Base-by-base conservation (phyloP, 2,113 vertebrate genomes). In the Eidolon helvum region DNA sequence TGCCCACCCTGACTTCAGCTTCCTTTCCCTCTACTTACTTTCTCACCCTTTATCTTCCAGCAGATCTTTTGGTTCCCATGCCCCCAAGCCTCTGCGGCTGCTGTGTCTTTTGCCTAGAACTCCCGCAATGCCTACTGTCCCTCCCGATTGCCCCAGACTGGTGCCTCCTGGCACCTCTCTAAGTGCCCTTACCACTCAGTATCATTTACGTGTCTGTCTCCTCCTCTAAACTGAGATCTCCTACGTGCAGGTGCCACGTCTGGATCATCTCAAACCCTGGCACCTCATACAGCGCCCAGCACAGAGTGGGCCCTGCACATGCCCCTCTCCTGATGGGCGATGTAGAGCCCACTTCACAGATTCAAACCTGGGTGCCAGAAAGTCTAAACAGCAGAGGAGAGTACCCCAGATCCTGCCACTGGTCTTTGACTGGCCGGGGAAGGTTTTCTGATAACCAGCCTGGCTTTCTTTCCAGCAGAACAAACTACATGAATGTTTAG, bases 391-490 rank as follows among this genome's bases (percentile, higher is more conserved):
- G 53, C 78, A 59, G 53, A 26, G 7, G 9, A 21, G 16, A 59
- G 75, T 50, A 18, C 59, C n/a, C 28, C 45, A 33, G 11, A 50
- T 43, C 80, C 43, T 3, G 2, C 30, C 86, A 9, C 28, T 45
- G 0, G 7, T 43, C 79, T 84, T 38, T 48, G 28, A 21, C 22
- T 6, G 40, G 45, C 66, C 14, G 1, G 50, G 38, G 33, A 88
- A 83, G 26, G 12, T 63, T 86, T 61, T 94, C 28, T 33, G 61
- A n/a, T 69, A 45, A 50, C 65, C 59, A 91, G 78, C 55, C 90
- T 75, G 55, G 55, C n/a, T 63, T 72, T 55, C 66, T 77, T 66
- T 66, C 78, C 77, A 89, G 30, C 33, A 66, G 61, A 43, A 35
- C 77, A 80, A 24, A 71, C 66, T 18, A 2, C 78, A 12, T 28